Base-by-base conservation (phyloP, 2,113 vertebrate species). In the Nothoprocta perdicaria region DNA sequence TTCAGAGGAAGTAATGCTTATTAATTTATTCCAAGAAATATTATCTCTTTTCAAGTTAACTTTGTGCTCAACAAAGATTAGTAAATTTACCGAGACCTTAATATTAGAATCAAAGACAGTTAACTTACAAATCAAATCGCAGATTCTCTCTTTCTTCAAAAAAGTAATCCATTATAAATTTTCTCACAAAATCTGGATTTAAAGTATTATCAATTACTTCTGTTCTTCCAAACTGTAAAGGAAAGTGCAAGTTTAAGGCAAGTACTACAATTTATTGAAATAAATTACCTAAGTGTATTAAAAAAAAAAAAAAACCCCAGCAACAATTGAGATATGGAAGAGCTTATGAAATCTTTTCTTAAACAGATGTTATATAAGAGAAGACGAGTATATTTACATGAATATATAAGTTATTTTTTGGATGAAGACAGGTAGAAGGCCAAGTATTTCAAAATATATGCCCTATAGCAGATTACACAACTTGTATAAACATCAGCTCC, bases 121-220 rank as follows among this genome's bases (percentile, higher is more conserved):
- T 66, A 95, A 99, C 99, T 99, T 97, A 99, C 99, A 99, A 97
- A 97, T 99, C 99, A 98, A 99, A 99, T 67, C 99, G 97, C 38
- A 99, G 98, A 89, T 99, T 99, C 95, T 99, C 99, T 85, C 99
- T 98, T 95, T 99, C 99, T 96, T 99, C 99, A 94, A 99, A 99
- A 97, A 99, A 99, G 96, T 99, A 99, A 97, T 99, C 99, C 97
- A 99, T 97, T 96, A 99, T 98, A 96, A 99, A 99, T 97, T 99
- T 99, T 93, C 98, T 98, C 89, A 99, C 99, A 97, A 99, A 99
- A 94, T 99, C 99, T 68, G 99, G 99, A 94, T 99, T 99, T 93
- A 99, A 97, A 33, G 99, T 99, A 97, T 99, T 99, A 97, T 99
- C 99, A 43, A 99, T 99, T 89, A 99, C 98, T 97, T 99, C 99